Conservation (phyloP, 2,113 vertebrate genomes). For the Loxodonta africana region DNA sequence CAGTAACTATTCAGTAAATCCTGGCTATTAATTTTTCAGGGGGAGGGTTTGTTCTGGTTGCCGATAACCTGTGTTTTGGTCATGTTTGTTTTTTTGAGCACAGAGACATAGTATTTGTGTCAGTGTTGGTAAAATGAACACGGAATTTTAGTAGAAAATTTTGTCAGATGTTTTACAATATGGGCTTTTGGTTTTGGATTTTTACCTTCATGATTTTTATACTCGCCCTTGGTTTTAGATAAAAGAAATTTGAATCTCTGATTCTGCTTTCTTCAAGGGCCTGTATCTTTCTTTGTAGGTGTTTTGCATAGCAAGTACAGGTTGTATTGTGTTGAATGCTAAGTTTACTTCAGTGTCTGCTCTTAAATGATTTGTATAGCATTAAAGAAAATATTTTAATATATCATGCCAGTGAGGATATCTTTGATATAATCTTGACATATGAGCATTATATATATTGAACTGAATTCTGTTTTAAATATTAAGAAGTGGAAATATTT, state of each 20-base stretch:
- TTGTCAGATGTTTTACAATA: slow-evolving; percentile 40
- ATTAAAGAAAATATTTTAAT: slow-evolving; percentile 61
- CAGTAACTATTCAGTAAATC: slow-evolving; percentile 34
- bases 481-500: slow-evolving; percentile 55
- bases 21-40: not conserved
- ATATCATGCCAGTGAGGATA: slow-evolving; percentile 20
- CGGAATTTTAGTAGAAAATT: slow-evolving; percentile 59
- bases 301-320: slow-evolving; percentile 50
- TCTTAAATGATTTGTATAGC: slow-evolving; percentile 47
- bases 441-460: not conserved
- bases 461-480: slow-evolving; percentile 64
- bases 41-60: slow-evolving; percentile 15
- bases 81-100: not conserved
- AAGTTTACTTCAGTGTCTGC: slow-evolving; percentile 29
- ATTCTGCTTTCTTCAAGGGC: not conserved
- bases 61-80: not conserved
- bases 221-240: not conserved
- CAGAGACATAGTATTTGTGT: slow-evolving; percentile 31
- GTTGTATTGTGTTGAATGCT: slow-evolving; percentile 8
- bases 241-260: slow-evolving; percentile 51
- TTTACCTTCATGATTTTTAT: slow-evolving; percentile 51
- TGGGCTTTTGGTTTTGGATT: slow-evolving; percentile 44
- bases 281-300: not conserved
- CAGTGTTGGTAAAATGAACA: slow-evolving; percentile 37
- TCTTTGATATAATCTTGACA: slow-evolving; percentile 45